Percentiles rank a stretch among this genome's conserved stretches.
Conservation (phyloP, 2,888 invertebrate genomes). For the Embidobia sp. region DNA sequence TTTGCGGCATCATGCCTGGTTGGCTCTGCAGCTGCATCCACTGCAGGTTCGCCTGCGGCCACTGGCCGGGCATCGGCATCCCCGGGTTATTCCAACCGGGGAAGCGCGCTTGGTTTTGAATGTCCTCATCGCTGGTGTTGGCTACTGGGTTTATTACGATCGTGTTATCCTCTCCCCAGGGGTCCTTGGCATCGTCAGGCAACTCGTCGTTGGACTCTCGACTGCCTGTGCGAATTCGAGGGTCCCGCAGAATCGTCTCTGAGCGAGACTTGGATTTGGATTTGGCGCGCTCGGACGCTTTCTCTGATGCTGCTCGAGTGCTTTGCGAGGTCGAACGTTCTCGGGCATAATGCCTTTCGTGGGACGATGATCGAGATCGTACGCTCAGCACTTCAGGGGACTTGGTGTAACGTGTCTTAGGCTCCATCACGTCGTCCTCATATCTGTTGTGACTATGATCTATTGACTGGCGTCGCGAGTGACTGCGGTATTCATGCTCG, state of each 20-base stretch:
- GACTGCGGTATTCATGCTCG: slow-evolving; percentile 6
- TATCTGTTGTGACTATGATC: slow-evolving; percentile 1
- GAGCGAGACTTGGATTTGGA: slow-evolving; percentile 66
- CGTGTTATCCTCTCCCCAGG: slow-evolving; percentile 76
- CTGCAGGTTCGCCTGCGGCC: slow-evolving; percentile 14
- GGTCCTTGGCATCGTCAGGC: slow-evolving; percentile 79
- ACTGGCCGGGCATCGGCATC: slow-evolving; percentile 8
- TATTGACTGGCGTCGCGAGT: neutral
- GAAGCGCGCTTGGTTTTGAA: neutral
- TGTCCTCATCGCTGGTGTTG: neutral
- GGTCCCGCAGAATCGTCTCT: slow-evolving; percentile 23
- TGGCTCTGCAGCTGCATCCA: slow-evolving; percentile 19
- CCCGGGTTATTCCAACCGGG: slow-evolving; percentile 4
- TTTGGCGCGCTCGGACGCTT: slow-evolving; percentile 70
- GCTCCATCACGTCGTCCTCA: neutral
- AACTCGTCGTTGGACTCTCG: slow-evolving; percentile 74
- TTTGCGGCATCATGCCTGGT: neutral
- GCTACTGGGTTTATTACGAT: slow-evolving; percentile 1
- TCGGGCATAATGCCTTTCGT: slow-evolving; percentile 1
- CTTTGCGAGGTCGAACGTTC: neutral
- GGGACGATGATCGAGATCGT: slow-evolving; percentile 19
- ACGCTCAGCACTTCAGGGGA: slow-evolving; percentile 59
- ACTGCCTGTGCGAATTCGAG: slow-evolving; percentile 64
- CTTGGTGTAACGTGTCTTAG: slow-evolving; percentile 6
- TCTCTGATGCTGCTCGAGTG: slow-evolving; percentile 39